Evolutionary conservation across 2,888 invertebrate species (phyloP), one percentile per base, ranked within the genome.

Genomic region (Pyrgus malvae): DNA sequence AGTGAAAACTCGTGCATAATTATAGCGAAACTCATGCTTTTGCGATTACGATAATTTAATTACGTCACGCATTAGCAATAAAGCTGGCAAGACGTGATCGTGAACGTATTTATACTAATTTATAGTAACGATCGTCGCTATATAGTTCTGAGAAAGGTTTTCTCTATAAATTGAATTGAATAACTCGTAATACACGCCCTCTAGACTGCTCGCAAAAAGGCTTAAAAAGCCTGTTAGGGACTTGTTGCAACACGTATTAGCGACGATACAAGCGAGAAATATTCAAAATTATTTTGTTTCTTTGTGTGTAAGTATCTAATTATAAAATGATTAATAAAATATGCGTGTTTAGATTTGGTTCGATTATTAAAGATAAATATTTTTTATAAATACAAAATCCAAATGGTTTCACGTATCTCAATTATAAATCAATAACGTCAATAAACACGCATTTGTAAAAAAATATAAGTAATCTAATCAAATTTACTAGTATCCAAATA

Each of bases 101-200:
- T 29, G 51, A 19, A 51, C 25, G 25, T 35, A 12, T 51, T 51
- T 37, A 37, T 51, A 44, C 44, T 14, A 44, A 12, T 51, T 51
- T 37, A 37, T 51, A 44, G 51, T 14, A 44, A 38, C 23, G 21
- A 37, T 29, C 29, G 35, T 37, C 19, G 16, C 27, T 53, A 21
- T 53, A 45, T 29, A 31, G 33, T 38, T 33, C 46, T 46, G 40
- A 46, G 54, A 54, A 54, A 46, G 31, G 38, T 54, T 54, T 46
- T 54, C 54, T 46, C 40, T 54, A 54, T 46, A 45, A 53, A 46
- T 54, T 46, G 31, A 45, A 53, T 53, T 53, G 53, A 46, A 54
- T 48, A 46, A 41, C 45, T 53, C 38, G 45, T 31, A 45, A 40
- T 40, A 54, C 54, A 46, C 54, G 46, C 46, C 54, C 40, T 54